These are phyloP conservation scores for Ophion ellenae DNA, from an alignment of 2,888 invertebrate species.

Conservation along the genomic window DNA sequence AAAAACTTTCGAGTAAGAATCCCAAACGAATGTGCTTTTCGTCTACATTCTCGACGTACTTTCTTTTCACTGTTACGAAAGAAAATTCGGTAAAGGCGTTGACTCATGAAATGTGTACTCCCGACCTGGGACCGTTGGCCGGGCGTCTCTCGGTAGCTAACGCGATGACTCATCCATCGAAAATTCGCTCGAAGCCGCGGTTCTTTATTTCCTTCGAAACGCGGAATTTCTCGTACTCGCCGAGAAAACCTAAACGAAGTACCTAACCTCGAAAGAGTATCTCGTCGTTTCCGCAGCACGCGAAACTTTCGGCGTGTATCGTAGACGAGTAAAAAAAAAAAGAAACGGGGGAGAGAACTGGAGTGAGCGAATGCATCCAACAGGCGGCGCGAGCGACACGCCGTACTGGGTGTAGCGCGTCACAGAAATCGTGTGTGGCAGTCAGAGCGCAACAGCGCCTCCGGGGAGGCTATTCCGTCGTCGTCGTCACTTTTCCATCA, in stretches of 20 bases:
- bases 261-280: neutral
- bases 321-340: neutral
- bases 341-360: slow-evolving; percentile 11
- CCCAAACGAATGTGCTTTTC: neutral
- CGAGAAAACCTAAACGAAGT: neutral
- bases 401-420: slow-evolving; percentile 5
- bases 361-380: slow-evolving; percentile 13
- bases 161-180: neutral
- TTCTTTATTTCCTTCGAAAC: neutral
- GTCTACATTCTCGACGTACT: neutral
- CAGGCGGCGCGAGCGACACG: slow-evolving; percentile 41
- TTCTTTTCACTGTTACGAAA: neutral
- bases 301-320: neutral
- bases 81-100: neutral
- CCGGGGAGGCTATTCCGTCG: slow-evolving; percentile 42
- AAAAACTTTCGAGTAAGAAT: neutral
- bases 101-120: neutral
- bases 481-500: slow-evolving; percentile 36
- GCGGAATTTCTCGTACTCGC: neutral
- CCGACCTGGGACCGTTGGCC: neutral
- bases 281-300: neutral
- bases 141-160: neutral
- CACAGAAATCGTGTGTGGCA: slow-evolving; percentile 47
- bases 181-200: neutral
- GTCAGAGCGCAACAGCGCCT: slow-evolving; percentile 59